These are phyloP conservation scores for Platycheirus albimanus DNA, from an alignment of 2,888 invertebrate species.

Conservation along the genomic window DNA sequence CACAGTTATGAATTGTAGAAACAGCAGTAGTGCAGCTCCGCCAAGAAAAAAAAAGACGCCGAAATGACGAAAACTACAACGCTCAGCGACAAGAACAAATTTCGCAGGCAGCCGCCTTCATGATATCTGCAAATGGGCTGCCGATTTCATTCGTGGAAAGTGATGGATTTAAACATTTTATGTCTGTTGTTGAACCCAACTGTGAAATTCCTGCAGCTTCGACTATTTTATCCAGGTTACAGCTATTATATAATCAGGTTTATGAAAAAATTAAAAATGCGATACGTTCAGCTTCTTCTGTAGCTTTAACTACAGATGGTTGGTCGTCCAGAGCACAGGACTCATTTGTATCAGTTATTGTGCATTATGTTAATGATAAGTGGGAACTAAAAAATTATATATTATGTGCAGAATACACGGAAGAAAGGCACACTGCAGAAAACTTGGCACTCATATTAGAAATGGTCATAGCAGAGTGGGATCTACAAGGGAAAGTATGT, in stretches of 20 bases:
- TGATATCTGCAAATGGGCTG: slow-evolving; percentile 17
- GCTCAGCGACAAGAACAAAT: slow-evolving; percentile 22
- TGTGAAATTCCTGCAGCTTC: too few species aligned
- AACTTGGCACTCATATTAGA: slow-evolving; percentile 8
- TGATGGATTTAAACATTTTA: too few species aligned
- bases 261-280: too few species aligned
- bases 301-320: too few species aligned
- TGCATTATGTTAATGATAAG: too few species aligned
- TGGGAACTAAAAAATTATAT: too few species aligned
- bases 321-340: too few species aligned
- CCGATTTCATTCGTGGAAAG: slow-evolving; percentile 39
- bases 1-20: background rate
- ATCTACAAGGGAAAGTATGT: slow-evolving; percentile 17
- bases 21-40: slow-evolving; percentile 1
- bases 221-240: too few species aligned
- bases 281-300: too few species aligned
- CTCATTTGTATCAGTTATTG: background rate
- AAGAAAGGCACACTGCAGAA: slow-evolving; percentile 17
- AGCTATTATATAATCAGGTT: too few species aligned
- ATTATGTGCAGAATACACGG: slow-evolving; percentile 18
- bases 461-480: slow-evolving; percentile 25
- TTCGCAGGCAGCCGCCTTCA: slow-evolving; percentile 21
- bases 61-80: slow-evolving; percentile 9
- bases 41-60: slow-evolving; percentile 29
- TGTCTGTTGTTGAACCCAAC: slow-evolving; percentile 9